These are phyloP conservation scores for Lacanobia wlatinum DNA, from an alignment of 2,888 invertebrate species.

Conservation along the genomic window DNA sequence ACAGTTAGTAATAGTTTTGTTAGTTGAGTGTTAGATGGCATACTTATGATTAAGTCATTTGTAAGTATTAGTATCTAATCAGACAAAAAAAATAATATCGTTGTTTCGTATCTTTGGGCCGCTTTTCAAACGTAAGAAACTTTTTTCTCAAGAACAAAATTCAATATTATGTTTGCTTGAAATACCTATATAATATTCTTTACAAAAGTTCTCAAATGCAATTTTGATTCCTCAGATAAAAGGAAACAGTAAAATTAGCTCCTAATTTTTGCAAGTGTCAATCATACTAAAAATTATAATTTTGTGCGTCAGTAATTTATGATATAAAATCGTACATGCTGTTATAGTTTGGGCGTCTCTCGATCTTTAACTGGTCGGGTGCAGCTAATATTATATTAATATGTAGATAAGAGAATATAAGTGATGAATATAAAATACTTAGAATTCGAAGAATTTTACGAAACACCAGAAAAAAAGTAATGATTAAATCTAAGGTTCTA, in stretches of 20 bases:
- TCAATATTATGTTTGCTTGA: background rate
- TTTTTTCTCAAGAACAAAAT: background rate
- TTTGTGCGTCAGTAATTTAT: background rate
- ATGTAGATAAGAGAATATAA: slow-evolving; percentile 10
- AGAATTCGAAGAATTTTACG: slow-evolving; percentile 29
- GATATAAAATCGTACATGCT: background rate
- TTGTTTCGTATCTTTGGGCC: slow-evolving; percentile 15
- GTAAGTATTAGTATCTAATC: slow-evolving; percentile 29
- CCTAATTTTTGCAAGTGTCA: background rate
- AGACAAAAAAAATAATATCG: slow-evolving; percentile 11
- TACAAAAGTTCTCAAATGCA: background rate
- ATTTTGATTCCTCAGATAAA: background rate
- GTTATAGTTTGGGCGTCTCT: background rate
- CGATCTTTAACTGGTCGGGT: slow-evolving; percentile 6
- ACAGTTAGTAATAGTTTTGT: slow-evolving; percentile 37
- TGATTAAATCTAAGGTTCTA: slow-evolving; percentile 50
- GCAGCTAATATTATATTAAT: slow-evolving; percentile 10
- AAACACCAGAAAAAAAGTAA: slow-evolving; percentile 35
- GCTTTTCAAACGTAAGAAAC: background rate
- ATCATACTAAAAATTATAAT: background rate
- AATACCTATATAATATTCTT: background rate
- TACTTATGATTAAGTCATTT: slow-evolving; percentile 33
- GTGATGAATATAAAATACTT: slow-evolving; percentile 24
- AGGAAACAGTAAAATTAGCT: background rate
- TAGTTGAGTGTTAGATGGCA: slow-evolving; percentile 41